These are phyloP conservation scores for Abrostola triplasia DNA, from an alignment of 2,888 invertebrate genomes.

Conservation along the genomic window DNA sequence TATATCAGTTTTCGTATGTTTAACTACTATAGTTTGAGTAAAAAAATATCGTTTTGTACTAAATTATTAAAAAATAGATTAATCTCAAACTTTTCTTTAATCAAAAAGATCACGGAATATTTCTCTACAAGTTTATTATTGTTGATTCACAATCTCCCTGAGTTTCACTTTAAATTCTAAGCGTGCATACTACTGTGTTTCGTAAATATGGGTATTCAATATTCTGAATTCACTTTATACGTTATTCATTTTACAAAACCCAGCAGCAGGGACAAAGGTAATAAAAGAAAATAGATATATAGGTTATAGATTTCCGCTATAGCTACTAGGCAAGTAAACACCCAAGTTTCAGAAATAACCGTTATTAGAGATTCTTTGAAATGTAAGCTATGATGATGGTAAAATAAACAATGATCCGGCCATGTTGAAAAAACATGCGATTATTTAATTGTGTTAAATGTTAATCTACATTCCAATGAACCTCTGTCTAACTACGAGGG, in stretches of 20 bases:
- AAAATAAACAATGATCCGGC: conserved; percentile 30
- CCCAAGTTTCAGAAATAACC: conserved; percentile 68
- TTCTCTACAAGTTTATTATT: conserved; percentile 43
- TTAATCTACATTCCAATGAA: conserved; percentile 79
- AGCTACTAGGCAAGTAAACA: conserved; percentile 88
- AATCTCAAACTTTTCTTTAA: not conserved
- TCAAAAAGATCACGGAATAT: conserved; percentile 41
- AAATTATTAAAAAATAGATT: too few relatives aligned
- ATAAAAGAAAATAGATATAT: conserved; percentile 75
- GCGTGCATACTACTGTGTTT: conserved; percentile 83
- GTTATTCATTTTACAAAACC: conserved; percentile 73
- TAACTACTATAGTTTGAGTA: too few relatives aligned
- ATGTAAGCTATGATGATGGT: conserved; percentile 57
- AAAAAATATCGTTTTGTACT: too few relatives aligned
- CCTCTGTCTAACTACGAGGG: conserved; percentile 83
- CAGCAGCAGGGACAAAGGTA: conserved; percentile 78
- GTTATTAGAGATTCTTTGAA: conserved; percentile 81
- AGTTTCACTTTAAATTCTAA: conserved; percentile 77
- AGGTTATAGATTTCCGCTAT: conserved; percentile 82
- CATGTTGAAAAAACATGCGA: conserved; percentile 38
- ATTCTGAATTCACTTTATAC: not conserved
- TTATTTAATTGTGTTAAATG: conserved; percentile 23
- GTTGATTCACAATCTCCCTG: conserved; percentile 67
- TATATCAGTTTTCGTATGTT: too few relatives aligned
- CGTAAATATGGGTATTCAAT: conserved; percentile 59